These are phyloP conservation scores for Sylvia borin DNA, from an alignment of 2,797 vertebrate genomes.

Conservation along the genomic window DNA sequence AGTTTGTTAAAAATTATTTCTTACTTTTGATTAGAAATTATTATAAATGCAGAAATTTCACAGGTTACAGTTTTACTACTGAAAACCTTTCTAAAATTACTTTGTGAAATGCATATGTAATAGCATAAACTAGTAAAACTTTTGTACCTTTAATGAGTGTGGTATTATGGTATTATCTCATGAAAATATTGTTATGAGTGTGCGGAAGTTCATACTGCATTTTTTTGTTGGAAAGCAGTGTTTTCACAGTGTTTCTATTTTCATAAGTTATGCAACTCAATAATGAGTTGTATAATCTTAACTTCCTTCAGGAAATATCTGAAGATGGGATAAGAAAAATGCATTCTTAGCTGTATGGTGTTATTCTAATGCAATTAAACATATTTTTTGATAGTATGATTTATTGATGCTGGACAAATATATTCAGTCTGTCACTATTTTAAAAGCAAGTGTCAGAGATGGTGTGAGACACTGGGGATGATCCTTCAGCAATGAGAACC, in stretches of 20 bases:
- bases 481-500: not conserved
- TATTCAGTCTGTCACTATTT: not conserved
- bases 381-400: not conserved
- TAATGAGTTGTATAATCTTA: not conserved
- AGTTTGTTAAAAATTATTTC: not conserved
- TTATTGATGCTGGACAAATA: not conserved
- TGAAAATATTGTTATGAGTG: not conserved
- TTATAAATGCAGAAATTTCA: not conserved
- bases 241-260: not conserved
- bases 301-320: not conserved
- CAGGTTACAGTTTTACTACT: not conserved
- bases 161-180: not conserved
- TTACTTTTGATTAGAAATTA: not conserved
- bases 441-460: not conserved
- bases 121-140: not conserved
- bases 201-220: not conserved
- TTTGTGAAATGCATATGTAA: not conserved
- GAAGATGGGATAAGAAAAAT: not conserved
- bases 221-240: not conserved
- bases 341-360: not conserved
- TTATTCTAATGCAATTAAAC: not conserved
- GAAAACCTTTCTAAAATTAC: not conserved
- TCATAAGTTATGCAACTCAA: not conserved
- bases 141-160: not conserved
- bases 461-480: not conserved